Base-by-base conservation (phyloP, 2,888 invertebrate species). In the Pyrochroa serraticornis region DNA sequence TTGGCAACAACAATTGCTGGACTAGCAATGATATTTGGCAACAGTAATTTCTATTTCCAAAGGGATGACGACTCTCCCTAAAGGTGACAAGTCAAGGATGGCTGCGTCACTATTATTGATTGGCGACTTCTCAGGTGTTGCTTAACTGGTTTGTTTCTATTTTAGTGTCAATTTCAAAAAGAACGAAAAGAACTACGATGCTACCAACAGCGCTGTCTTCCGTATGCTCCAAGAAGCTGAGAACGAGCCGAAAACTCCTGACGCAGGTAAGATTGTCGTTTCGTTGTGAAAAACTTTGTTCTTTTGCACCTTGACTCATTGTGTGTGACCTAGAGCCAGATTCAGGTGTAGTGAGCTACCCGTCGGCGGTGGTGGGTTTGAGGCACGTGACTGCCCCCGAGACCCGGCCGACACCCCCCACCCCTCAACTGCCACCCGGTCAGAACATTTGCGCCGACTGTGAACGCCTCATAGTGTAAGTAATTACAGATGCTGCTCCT, bases 391-490 rank as follows among this genome's bases (percentile, higher is more conserved):
- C 83, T 68, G 91, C 92, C 66, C 92, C 93, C 63, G 85, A 89
- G 79, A 81, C 77, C 58, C 81, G 80, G 69, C 80, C 83, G 13
- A 81, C 85, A 68, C 85, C 87, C 79, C 82, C 86, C 77, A 87
- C 86, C 70, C 87, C 86, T 71, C 90, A 89, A 76, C 84, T 93
- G 71, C 90, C 91, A 71, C 87, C 92, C 70, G 91, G 92, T 75
- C 93, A 94, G 83, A 95, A 94, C 83, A 91, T 95, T 81, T 98
- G 98, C 85, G 92, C 92, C 71, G 95, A 95, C 78, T 98, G 98
- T 85, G 96, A 96, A 81, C 89, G 96, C 76, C 89, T 96, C 77
- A 96, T 97, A 83, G 93, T 95, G 97, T 97, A 91, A 94, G 95
- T 91, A 77, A 47, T 52, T 60, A 35, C 53, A 42, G 44, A 37